Evolutionary conservation across 1,140 invertebrate species (phyloP), one percentile per base, ranked within the genome.

Genomic region (Cydia amplana): DNA sequence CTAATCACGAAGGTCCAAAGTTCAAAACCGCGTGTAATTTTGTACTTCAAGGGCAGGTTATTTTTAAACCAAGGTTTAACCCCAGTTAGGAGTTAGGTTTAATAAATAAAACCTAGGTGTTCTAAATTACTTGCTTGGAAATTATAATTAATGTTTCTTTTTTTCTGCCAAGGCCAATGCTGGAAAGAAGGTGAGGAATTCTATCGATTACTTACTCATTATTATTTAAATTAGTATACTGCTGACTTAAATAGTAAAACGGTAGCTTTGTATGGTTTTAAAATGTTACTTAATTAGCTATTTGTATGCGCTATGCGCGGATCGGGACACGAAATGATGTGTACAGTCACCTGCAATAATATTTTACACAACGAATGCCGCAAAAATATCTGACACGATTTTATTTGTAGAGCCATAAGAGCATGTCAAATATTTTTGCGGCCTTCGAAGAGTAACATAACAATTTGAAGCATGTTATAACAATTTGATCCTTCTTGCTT

Each of bases 161-260:
- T 82, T 74, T 82, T 84, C 87, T 81, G 74, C 74, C 79, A 80
- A 88, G 85, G 83, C 77, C 72, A 23, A 83, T 10, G 4, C 3
- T 70, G 65, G 32, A 81, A 43, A 77, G 70, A 77, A 80, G 81
- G 85, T 89, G 81, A 84, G 85, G 28, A 18, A 25, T 67, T 64
- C 2, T 20, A 23, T 60, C 55, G 10, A 20, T 23, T 16, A 72
- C n/a, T 23, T 16, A 72, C n/a, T 73, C 51, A 9, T 20, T 67
- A 74, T 74, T 46, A 46, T 46, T 46, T 46, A 55, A 55, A 55
- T 55, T 55, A 18, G 16, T 18, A 55, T 18, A 18, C 51, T 55
- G n/a, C n/a, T 55, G 5, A 55, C 4, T 55, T 55, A n/a, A 18
- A 55, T 5, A 18, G 51, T 23, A 60, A 9, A 20, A 20, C 6